Conservation (phyloP, 2,888 invertebrate species). For the Stenodera caucasica region DNA sequence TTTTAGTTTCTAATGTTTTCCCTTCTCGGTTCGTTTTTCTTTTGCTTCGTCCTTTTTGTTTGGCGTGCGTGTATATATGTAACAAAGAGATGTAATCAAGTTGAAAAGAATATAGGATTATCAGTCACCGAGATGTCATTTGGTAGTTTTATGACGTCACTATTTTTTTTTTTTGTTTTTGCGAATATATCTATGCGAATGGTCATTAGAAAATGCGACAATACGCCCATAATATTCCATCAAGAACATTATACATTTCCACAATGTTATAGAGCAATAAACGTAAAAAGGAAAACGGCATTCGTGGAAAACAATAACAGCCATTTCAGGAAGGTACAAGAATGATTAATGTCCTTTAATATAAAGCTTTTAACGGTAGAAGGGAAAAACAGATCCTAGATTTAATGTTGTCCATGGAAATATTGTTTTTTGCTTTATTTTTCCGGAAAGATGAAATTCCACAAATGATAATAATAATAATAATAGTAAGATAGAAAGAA, state of each 20-base stretch:
- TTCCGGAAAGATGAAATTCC: too few relatives aligned
- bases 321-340: conserved; percentile 27
- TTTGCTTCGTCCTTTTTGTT: background rate
- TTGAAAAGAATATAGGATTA: background rate
- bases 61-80: background rate
- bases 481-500: too few relatives aligned
- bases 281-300: conserved; percentile 28
- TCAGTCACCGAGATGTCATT: background rate
- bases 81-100: conserved; percentile 7
- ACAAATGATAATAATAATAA: too few relatives aligned
- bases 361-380: conserved; percentile 21
- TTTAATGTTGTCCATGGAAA: conserved; percentile 21
- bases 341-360: conserved; percentile 31
- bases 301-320: conserved; percentile 31
- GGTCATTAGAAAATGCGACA: conserved; percentile 6
- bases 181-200: background rate
- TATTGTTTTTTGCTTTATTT: conserved; percentile 17
- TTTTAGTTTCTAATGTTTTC: background rate
- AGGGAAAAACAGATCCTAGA: conserved; percentile 16
- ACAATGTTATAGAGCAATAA: conserved; percentile 27
- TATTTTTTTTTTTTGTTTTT: background rate
- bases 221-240: conserved; percentile 20
- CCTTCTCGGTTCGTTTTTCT: background rate
- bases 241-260: conserved; percentile 18
- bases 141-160: conserved; percentile 8